Conservation (phyloP, 2,888 invertebrate species). For the Allophyes oxyacanthae region DNA sequence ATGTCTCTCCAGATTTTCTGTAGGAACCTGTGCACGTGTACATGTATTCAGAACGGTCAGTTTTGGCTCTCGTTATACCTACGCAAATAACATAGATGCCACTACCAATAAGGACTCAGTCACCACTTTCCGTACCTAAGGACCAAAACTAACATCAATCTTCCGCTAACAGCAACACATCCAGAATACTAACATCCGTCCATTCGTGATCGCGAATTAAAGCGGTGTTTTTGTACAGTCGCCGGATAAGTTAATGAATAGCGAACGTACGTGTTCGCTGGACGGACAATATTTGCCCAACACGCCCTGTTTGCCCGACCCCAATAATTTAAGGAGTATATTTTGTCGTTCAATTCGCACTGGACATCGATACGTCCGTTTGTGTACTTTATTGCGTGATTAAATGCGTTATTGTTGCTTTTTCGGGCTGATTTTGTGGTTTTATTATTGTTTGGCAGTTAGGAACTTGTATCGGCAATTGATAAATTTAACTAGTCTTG, state of each 20-base stretch:
- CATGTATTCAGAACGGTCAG: too few relatives aligned
- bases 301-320: conserved; percentile 68
- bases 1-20: too few relatives aligned
- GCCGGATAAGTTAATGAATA: conserved; percentile 73
- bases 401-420: conserved; percentile 65
- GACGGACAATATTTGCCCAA: conserved; percentile 69
- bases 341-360: conserved; percentile 71
- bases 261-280: conserved; percentile 65
- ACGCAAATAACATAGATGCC: too few relatives aligned
- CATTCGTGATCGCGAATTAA: conserved; percentile 64
- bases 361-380: conserved; percentile 62
- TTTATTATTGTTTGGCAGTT: conserved; percentile 11
- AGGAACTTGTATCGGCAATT: conserved; percentile 7
- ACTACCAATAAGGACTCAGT: too few relatives aligned
- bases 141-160: conserved; percentile 24
- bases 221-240: conserved; percentile 66
- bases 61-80: too few relatives aligned
- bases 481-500: too few relatives aligned
- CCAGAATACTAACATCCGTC: conserved; percentile 41
- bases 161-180: conserved; percentile 18
- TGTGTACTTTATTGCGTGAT: conserved; percentile 65
- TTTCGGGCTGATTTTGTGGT: conserved; percentile 20
- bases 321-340: conserved; percentile 79
- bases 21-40: too few relatives aligned
- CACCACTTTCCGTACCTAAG: conserved; percentile 8